Base-by-base conservation (phyloP, 2,888 invertebrate genomes). In the Harpalus rubripes region DNA sequence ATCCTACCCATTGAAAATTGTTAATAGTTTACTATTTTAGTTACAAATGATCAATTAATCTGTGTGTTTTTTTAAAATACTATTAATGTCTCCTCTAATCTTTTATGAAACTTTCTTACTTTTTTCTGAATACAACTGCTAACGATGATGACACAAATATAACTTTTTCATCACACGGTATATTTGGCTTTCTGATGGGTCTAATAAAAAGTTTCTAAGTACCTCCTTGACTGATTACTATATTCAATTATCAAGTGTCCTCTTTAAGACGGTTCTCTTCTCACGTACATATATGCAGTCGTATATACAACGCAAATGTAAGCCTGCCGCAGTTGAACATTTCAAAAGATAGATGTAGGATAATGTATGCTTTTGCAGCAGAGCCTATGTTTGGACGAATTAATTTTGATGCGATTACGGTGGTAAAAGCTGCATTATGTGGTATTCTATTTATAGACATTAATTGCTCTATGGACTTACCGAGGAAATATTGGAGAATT, bases 381-480 rank as follows among this genome's bases (percentile, higher is more conserved):
- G 44, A 18, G 18, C 72, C 72, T 68, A 41, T 74, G 72, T 74
- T 74, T 74, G 72, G 72, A 74, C 52, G 72, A 74, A 74, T 74
- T 74, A 74, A 74, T 74, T 74, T 74, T 74, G 44, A 74, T 74
- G 72, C 72, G 72, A 74, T 74, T 74, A 52, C 44, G 72, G 41
- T 44, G 44, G 32, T 16, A 44, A 74, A 44, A 74, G 5, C 72
- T 44, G 41, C 16, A 74, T 44, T 74, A 16, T 74, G 18, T 74
- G 72, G 15, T 6, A 18, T 44, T 44, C 72, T 74, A 74, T 44
- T 18, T 44, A 74, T 74, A 44, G 44, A 74, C 44, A 6, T 41
- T 74, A 41, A 74, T 74, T 74, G 72, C 16, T 16, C 15, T 15
- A 41, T 12, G 52, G 44, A 68, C 1, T 68, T 12, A 26, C 3